phyloP scores from a whole-genome alignment of 2,888 invertebrate species.

The Muschampia staudingeri region DNA sequence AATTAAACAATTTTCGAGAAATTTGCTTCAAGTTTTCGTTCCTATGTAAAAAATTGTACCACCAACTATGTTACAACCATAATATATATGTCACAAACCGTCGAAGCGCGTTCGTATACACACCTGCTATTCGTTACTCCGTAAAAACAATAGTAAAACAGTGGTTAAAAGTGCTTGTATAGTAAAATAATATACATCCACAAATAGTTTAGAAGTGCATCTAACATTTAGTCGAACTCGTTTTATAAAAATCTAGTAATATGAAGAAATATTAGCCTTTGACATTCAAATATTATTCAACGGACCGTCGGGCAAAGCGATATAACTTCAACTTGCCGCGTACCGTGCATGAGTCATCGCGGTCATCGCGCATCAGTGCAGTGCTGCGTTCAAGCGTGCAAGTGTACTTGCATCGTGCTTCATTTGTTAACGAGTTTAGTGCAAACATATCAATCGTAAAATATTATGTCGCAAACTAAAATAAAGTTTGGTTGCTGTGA shows the following conservation, averaged over 20 bases:
- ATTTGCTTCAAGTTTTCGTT: too few species aligned
- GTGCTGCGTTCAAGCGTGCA: constrained; percentile 1
- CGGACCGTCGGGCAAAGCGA: not conserved
- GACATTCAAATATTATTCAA: not conserved
- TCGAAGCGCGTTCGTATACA: not conserved
- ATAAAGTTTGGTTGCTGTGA: not conserved
- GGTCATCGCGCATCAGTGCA: not conserved
- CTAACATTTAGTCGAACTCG: not conserved
- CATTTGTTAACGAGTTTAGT: not conserved
- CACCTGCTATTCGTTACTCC: not conserved
- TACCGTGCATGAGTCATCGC: not conserved
- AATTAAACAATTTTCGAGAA: too few species aligned
- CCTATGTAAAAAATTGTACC: too few species aligned
- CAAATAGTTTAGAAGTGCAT: not conserved
- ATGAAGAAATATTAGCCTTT: not conserved
- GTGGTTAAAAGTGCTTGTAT: not conserved
- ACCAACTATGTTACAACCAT: too few species aligned
- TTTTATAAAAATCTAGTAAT: too few species aligned
- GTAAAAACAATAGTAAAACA: constrained; percentile 2
- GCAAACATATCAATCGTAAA: not conserved
- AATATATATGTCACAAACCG: too few species aligned
- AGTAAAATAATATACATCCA: not conserved
- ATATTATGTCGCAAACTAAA: constrained; percentile 4
- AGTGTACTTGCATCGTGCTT: not conserved
- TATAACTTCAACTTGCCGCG: not conserved